A percentile compares a stretch with the other conserved stretches of the same genome.
These are phyloP conservation scores for Strongylocentrotus purpuratus DNA, from an alignment of 35 echinoderm and acorn worm genomes.

Conservation along the genomic window DNA sequence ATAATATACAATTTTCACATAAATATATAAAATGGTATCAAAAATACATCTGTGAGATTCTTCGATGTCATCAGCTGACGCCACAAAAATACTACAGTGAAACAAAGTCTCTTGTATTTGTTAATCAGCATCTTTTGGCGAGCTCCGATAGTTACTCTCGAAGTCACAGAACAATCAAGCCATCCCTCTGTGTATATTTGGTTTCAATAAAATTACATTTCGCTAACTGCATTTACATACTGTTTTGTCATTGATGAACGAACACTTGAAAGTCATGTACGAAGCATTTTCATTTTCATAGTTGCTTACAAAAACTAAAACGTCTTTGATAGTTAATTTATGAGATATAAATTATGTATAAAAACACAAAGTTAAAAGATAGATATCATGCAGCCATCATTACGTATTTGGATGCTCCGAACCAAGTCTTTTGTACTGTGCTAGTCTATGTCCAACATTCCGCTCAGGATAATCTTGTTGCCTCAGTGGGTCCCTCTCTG, in stretches of 20 bases:
- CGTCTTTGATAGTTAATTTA: conserved; percentile 1
- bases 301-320: conserved; percentile 22
- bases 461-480: conserved; percentile 64
- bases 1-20: conserved; percentile 33
- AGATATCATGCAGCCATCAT: conserved; percentile 44
- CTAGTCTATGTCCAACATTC: conserved; percentile 62
- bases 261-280: not conserved
- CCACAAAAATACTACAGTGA: not conserved
- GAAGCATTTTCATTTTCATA: conserved; percentile 46
- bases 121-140: not conserved
- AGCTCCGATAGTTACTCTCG: not conserved
- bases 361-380: not conserved
- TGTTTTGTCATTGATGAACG: not conserved
- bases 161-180: not conserved
- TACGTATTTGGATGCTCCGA: conserved; percentile 29
- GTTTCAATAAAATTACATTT: not conserved
- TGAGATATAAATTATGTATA: conserved; percentile 29
- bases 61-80: not conserved
- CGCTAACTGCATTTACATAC: not conserved
- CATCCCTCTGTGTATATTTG: not conserved
- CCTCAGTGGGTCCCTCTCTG: conserved; percentile 28
- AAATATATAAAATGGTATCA: conserved; percentile 41
- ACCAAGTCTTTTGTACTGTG: conserved; percentile 55
- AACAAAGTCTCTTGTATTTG: not conserved
- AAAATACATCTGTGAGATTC: conserved; percentile 55